Conservation (phyloP, 2,797 vertebrate genomes). For the Galaxias olidus region DNA sequence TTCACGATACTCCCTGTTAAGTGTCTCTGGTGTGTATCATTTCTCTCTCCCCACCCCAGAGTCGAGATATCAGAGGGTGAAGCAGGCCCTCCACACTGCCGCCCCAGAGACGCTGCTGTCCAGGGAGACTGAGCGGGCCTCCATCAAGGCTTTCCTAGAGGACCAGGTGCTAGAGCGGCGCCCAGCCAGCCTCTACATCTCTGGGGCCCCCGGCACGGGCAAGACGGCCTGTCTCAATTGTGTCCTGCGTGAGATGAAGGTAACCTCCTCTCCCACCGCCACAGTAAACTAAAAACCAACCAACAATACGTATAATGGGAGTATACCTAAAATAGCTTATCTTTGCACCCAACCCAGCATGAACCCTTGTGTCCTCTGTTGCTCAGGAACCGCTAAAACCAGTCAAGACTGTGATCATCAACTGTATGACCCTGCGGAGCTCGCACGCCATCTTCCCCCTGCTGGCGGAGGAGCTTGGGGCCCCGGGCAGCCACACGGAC, state of each 20-base stretch:
- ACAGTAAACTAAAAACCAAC: neutral
- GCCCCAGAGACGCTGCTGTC: constrained; percentile 83
- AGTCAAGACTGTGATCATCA: constrained; percentile 80
- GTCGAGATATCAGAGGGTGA: constrained; percentile 81
- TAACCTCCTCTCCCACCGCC: constrained; percentile 38
- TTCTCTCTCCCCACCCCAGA: constrained; percentile 59
- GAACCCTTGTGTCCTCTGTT: neutral
- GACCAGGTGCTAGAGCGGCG: constrained; percentile 67
- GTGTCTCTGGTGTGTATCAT: neutral
- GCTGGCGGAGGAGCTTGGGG: constrained; percentile 78
- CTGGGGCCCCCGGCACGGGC: constrained; percentile 90
- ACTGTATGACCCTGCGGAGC: constrained; percentile 91
- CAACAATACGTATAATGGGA: too few relatives aligned
- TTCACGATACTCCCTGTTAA: neutral
- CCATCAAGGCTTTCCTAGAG: constrained; percentile 81
- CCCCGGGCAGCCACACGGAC: constrained; percentile 51
- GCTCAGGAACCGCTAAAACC: constrained; percentile 73
- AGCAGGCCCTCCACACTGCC: constrained; percentile 86
- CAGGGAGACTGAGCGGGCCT: constrained; percentile 76
- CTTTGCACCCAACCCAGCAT: too few relatives aligned
- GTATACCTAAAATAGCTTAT: too few relatives aligned
- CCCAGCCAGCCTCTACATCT: constrained; percentile 91
- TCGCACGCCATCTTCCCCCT: constrained; percentile 85
- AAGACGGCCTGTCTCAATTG: constrained; percentile 91
- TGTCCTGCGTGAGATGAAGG: constrained; percentile 85